These are phyloP conservation scores for Pomacea canaliculata DNA, from an alignment of 2,888 invertebrate species.

Conservation along the genomic window DNA sequence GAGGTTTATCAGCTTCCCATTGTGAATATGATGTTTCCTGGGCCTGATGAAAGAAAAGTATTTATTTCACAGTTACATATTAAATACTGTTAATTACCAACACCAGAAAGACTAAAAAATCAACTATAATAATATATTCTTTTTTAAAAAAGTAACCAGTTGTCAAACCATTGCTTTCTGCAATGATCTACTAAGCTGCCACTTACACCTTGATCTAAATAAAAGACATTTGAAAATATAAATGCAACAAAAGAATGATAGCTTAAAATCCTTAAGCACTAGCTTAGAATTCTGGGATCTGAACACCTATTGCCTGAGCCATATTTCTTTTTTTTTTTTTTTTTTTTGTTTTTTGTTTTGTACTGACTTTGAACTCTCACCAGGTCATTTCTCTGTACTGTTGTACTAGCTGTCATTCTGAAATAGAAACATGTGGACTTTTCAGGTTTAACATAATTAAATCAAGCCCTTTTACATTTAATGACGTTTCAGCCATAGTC, in stretches of 20 bases:
- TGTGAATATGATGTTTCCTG: conserved; percentile 50
- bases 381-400: conserved; percentile 13
- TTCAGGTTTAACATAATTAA: too few relatives aligned
- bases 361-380: neutral
- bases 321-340: too few relatives aligned
- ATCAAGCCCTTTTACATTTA: too few relatives aligned
- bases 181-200: neutral
- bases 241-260: neutral
- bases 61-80: neutral
- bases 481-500: too few relatives aligned
- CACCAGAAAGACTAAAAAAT: neutral
- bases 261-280: too few relatives aligned
- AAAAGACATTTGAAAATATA: neutral
- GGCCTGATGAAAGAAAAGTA: neutral
- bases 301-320: too few relatives aligned
- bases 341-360: too few relatives aligned
- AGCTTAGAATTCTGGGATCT: too few relatives aligned
- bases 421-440: neutral
- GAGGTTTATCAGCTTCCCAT: conserved; percentile 59
- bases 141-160: neutral
- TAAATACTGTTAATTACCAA: neutral
- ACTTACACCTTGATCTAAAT: neutral
- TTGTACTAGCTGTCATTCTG: conserved; percentile 19
- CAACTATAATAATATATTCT: neutral
- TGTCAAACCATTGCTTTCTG: conserved; percentile 1